Percentiles rank a stretch among this genome's conserved stretches.
phyloP scores from a whole-genome alignment of 1,140 invertebrate genomes.

The Penaeus japonicus region DNA sequence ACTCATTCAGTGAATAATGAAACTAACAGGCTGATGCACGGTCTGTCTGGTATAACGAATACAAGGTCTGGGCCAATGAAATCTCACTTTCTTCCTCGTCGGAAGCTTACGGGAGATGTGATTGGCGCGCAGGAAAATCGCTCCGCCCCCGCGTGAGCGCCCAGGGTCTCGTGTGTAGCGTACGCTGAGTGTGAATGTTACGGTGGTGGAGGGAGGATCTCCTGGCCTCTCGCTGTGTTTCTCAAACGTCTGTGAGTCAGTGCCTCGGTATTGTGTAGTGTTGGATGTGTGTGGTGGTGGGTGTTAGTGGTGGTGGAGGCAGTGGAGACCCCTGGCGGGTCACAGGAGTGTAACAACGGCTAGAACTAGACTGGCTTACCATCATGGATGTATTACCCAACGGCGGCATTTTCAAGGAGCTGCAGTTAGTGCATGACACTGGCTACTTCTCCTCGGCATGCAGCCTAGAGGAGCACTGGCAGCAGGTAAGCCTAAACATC shows the following conservation, averaged over 20 bases:
- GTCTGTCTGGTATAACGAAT: conserved; percentile 32
- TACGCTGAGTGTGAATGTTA: conserved; percentile 54
- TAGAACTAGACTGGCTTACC: conserved; percentile 53
- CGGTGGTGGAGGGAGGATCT: conserved; percentile 53
- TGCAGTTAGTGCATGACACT: conserved; percentile 96
- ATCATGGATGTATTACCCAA: conserved; percentile 95
- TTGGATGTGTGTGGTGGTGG: conserved; percentile 54
- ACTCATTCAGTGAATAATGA: conserved; percentile 41
- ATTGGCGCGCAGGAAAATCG: conserved; percentile 21
- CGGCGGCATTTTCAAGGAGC: conserved; percentile 94
- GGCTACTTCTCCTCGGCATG: conserved; percentile 93
- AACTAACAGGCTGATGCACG: conserved; percentile 41
- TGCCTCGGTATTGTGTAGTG: conserved; percentile 44
- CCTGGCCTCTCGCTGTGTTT: conserved; percentile 44
- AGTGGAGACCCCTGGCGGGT: conserved; percentile 35
- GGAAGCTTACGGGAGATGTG: conserved; percentile 14
- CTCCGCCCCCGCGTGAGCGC: conserved; percentile 38
- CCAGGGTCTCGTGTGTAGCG: conserved; percentile 51
- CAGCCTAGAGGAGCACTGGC: conserved; percentile 96
- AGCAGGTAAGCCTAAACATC: conserved; percentile 80
- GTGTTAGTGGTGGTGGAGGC: conserved; percentile 32
- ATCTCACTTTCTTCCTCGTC: conserved; percentile 23
- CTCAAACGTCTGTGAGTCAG: conserved; percentile 45
- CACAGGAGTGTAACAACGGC: conserved; percentile 43
- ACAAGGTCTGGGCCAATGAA: conserved; percentile 27